Evolutionary conservation across 2,797 vertebrate genomes (phyloP).

Genomic region (Syngnathus rostellatus): DNA sequence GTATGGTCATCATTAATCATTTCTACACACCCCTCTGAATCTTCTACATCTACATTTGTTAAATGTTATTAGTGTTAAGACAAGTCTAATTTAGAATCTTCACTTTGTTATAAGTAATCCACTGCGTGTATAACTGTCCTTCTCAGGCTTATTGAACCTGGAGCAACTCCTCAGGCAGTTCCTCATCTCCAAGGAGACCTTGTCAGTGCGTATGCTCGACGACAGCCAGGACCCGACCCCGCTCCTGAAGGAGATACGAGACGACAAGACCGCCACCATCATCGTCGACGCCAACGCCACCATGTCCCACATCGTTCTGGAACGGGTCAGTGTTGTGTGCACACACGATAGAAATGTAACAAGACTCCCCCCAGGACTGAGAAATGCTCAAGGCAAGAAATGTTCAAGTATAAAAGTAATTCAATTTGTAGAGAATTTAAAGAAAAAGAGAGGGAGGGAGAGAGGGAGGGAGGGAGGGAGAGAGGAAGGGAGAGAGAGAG

Average conservation of each 20-base stretch:
- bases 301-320: constrained; percentile 90
- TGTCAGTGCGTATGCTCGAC: constrained; percentile 93
- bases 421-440: constrained; percentile 7
- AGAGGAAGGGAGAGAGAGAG: background rate
- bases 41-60: constrained; percentile 5
- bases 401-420: constrained; percentile 14
- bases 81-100: background rate
- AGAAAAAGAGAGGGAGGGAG: constrained; percentile 3
- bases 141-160: constrained; percentile 92
- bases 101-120: background rate
- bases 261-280: constrained; percentile 95
- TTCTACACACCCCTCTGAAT: background rate
- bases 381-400: background rate
- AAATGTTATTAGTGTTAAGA: background rate
- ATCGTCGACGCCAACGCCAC: constrained; percentile 94
- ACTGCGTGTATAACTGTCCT: constrained; percentile 14
- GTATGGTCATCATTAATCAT: background rate
- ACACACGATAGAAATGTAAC: background rate
- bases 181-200: constrained; percentile 97
- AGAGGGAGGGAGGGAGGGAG: too few species aligned
- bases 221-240: constrained; percentile 93
- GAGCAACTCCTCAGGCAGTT: constrained; percentile 95
- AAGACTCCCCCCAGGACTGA: background rate
- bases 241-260: constrained; percentile 91
- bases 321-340: constrained; percentile 71